Base-by-base conservation (phyloP, 2,113 vertebrate genomes). In the Aplodontia rufa region DNA sequence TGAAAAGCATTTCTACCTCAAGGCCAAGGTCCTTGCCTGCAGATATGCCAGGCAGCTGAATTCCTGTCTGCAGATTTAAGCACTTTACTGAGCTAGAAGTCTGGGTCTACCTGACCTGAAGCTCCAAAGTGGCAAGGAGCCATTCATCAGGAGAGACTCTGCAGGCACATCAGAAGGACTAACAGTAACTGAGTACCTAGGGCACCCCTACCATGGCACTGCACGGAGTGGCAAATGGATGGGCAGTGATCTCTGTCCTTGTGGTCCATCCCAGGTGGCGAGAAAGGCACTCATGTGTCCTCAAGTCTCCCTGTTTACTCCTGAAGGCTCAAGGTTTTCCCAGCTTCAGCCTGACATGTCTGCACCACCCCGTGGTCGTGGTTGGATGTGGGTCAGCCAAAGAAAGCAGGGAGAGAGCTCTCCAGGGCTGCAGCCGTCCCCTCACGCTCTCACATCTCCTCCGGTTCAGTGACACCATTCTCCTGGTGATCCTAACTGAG, bases 311-410 rank as follows among this genome's bases (percentile, higher is more conserved):
- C 20, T 9, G 5, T 6, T 81, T 51, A 64, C 42, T 58, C 8
- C 7, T 2, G 5, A n/a, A 60, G 35, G 28, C 14, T 93, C 49
- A 45, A 47, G 32, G 20, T 40, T 79, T 74, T 80, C 22, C 26
- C 20, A 16, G 51, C 14, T 19, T 68, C 3, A 62, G 19, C 13
- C 7, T 40, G 7, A 45, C 5, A 4, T 5, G 1, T n/a, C 11
- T 86, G 11, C 9, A 17, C 8, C 58, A 17, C 14, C 2, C 3
- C 49, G 24, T 17, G 24, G 17, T 60, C 35, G 53, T 84, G 12
- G 3, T 28, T 2, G 3, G 0, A n/a, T n/a, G 10, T 10, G 4
- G 12, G 12, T 17, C 8, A 86, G 68, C 62, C 11, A 5, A 93
- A 35, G 20, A 47, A 68, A 58, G n/a, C 11, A 75, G 16, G 86